phyloP scores from a whole-genome alignment of 2,888 invertebrate species.

The Osmoderma eremita region DNA sequence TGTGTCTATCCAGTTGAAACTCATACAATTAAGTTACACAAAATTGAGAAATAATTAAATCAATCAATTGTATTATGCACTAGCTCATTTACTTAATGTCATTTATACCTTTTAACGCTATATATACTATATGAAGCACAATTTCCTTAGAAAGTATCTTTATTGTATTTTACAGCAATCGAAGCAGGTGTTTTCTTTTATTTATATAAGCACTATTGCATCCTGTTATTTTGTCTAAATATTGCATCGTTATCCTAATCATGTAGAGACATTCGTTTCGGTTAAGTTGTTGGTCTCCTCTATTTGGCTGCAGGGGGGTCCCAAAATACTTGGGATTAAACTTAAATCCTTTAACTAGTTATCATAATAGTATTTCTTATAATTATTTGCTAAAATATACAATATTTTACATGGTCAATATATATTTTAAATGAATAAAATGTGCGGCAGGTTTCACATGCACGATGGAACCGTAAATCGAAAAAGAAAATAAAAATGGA shows the following conservation, averaged over 20 bases:
- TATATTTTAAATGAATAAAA: conserved; percentile 20
- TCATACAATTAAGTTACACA: conserved; percentile 14
- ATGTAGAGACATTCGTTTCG: conserved; percentile 20
- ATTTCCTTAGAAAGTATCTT: conserved; percentile 37
- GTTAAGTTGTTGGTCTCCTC: not conserved
- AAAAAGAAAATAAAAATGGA: conserved; percentile 41
- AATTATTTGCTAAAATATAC: conserved; percentile 41
- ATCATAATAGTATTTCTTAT: conserved; percentile 25
- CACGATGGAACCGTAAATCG: conserved; percentile 44
- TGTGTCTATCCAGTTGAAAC: conserved; percentile 44
- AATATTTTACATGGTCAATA: conserved; percentile 32
- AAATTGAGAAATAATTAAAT: conserved; percentile 19
- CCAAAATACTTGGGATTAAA: too few relatives aligned
- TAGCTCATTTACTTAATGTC: conserved; percentile 31
- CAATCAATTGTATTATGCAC: conserved; percentile 30
- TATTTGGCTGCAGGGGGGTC: not conserved
- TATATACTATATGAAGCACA: conserved; percentile 41
- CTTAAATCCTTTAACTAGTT: too few relatives aligned
- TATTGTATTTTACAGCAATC: conserved; percentile 43
- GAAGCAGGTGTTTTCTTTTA: conserved; percentile 22
- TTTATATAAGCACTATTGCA: conserved; percentile 39
- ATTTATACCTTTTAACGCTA: conserved; percentile 23
- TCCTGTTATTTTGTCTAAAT: conserved; percentile 37
- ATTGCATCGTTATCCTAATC: conserved; percentile 5
- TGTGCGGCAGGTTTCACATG: conserved; percentile 36